Evolutionary conservation across 2,888 invertebrate genomes (phyloP).

Genomic region (Cabera pusaria): DNA sequence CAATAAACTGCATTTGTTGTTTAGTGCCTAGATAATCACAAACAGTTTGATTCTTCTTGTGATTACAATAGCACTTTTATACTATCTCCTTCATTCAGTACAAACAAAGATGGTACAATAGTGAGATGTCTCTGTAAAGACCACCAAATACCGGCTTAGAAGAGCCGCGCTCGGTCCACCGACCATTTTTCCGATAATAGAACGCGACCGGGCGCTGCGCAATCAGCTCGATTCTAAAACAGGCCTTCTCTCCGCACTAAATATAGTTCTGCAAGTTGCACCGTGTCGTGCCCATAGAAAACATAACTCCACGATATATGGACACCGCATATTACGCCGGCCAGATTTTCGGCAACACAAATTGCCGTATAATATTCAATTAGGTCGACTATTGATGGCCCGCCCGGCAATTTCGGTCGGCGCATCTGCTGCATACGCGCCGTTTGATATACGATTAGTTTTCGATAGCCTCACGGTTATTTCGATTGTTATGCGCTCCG

Average conservation of each 20-base stretch:
- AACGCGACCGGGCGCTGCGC: conserved; percentile 68
- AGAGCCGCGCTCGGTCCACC: conserved; percentile 22
- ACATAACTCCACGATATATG: conserved; percentile 72
- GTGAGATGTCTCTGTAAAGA: no score
- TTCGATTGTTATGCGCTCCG: conserved; percentile 32
- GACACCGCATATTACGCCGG: conserved; percentile 72
- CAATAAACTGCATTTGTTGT: no score
- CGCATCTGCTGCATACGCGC: conserved; percentile 67
- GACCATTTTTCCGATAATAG: conserved; percentile 78
- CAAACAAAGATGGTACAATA: no score
- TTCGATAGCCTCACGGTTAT: conserved; percentile 50
- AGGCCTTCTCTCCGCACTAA: conserved; percentile 43
- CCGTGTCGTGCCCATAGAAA: conserved; percentile 67
- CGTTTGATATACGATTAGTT: conserved; percentile 78
- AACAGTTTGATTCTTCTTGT: no score
- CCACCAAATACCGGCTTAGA: conserved; percentile 32
- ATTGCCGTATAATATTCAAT: conserved; percentile 82
- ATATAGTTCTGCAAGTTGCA: conserved; percentile 66
- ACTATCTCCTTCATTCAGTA: no score
- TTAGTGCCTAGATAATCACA: no score
- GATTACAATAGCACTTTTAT: no score
- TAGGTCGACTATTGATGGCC: conserved; percentile 77
- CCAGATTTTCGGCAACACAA: conserved; percentile 81
- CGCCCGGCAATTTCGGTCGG: conserved; percentile 76
- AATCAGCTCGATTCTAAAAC: conserved; percentile 73